Conservation (phyloP, 2,797 vertebrate genomes). For the Avahi laniger region DNA sequence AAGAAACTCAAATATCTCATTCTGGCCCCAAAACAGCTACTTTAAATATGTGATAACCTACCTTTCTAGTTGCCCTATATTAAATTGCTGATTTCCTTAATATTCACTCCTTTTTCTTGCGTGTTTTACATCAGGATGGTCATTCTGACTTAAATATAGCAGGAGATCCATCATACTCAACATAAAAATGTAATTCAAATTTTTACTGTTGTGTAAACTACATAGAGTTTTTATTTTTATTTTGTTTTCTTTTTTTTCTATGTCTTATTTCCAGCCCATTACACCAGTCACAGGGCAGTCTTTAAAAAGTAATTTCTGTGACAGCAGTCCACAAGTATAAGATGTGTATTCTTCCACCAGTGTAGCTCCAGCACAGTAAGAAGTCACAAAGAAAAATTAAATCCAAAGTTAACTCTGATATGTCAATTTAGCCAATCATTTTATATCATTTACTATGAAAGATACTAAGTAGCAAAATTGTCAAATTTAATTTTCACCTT, state of each 20-base stretch:
- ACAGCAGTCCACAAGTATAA: background rate
- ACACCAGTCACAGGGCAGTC: background rate
- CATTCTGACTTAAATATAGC: background rate
- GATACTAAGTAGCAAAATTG: background rate
- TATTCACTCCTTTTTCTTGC: background rate
- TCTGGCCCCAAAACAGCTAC: background rate
- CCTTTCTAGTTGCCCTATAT: background rate
- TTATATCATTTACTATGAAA: background rate
- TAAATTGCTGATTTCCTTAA: background rate
- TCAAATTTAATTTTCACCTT: background rate
- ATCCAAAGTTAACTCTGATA: background rate
- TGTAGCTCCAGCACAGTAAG: background rate
- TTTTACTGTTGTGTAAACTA: background rate
- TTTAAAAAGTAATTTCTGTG: background rate
- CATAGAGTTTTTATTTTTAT: too few relatives aligned
- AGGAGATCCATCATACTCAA: background rate
- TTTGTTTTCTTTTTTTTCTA: background rate
- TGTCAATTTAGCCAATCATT: background rate
- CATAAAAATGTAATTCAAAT: background rate
- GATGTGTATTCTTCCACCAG: background rate
- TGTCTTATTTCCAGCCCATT: background rate
- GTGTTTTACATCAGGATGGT: background rate
- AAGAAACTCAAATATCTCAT: background rate
- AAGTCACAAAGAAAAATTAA: background rate
- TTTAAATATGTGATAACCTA: background rate